Base-by-base conservation (phyloP, 1,140 invertebrate genomes). In the Tetramorium alpestre region DNA sequence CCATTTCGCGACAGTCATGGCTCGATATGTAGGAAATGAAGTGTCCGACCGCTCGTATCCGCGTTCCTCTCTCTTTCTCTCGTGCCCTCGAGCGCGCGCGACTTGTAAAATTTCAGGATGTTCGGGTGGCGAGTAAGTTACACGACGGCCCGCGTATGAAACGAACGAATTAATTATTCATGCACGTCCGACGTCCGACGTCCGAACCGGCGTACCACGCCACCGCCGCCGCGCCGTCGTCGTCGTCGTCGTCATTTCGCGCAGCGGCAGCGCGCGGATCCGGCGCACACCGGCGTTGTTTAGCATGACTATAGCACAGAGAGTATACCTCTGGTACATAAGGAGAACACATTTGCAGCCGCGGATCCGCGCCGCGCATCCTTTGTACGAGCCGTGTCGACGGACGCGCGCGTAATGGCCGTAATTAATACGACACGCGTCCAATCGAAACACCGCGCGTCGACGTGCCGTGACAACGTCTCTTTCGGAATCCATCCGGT, bases 101-200 rank as follows among this genome's bases (percentile, higher is more conserved):
- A 72, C 67, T 84, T 84, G 80, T 84, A 84, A 84, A 84, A 84
- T 84, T 75, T 13, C 69, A 73, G 69, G 69, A 73, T 82, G 80
- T 60, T 47, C 69, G 56, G 69, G 13, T n/a, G 69, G 54, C 69
- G 51, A 73, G 54, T 73, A 73, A 73, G 69, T 84, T 84, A 84
- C 80, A 84, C 56, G 80, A 75, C 41, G 80, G 69, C 69, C 54
- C 80, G 84, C 49, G 49, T 38, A 78, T 85, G 89, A 92, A 89
- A 91, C 89, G 85, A 90, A 86, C 73, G 78, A 89, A 93, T 93
- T 93, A 93, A 93, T 93, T 93, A 93, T 93, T 92, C 92, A 93
- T 93, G 87, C 90, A 87, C 87, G 87, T 77, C 92, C 91, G 78
- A 89, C 80, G 89, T 91, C 87, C 88, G 82, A 85, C 89, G 75